Base-by-base conservation (phyloP, 1,140 invertebrate genomes). In the Lasaia peninsularis region DNA sequence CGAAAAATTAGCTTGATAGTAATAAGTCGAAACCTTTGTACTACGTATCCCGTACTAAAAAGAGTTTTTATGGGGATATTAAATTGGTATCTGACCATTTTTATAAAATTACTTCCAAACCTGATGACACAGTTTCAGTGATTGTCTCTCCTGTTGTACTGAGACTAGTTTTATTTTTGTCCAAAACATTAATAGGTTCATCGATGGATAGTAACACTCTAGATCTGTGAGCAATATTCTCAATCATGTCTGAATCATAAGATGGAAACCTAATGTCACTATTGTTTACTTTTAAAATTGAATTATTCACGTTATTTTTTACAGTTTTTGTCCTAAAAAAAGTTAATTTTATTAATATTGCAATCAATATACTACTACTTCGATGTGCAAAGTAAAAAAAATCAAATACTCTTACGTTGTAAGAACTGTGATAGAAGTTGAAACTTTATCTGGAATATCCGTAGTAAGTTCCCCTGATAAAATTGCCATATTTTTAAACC, bases 141-240 rank as follows among this genome's bases (percentile, higher is more conserved):
- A 11, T 6, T 5, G 20, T 48, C 20, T 44, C 18, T 18, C 5
- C 18, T 20, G 16, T 1, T 11, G 8, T 0, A 1, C 2, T 16
- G 3, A 18, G 10, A 9, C 3, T 16, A 4, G 14, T 44, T 21
- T 20, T 18, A 44, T 11, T 44, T 44, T 16, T 10, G 11, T 11
- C 3, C 2, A n/a, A 20, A 1, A 3, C 18, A 40, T 18, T 10
- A 40, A 44, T 0, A 20, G 40, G 62, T 33, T 71, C 67, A 31
- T 71, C 63, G 40, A 77, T 10, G 6, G 73, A 66, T 52, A 86
- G 56, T 4, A 86, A 58, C 0, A 74, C 59, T 68, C 82, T 73
- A 8, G 80, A 80, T 58, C 71, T 70, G 21, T 79, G 72, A 6
- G 67, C 70, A 11, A 73, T 77, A 49, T 82, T 82, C 9, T 75